Evolutionary conservation across 2,888 invertebrate species (phyloP), one percentile per base, ranked within the genome.

Genomic region (Drosophila infuscata): DNA sequence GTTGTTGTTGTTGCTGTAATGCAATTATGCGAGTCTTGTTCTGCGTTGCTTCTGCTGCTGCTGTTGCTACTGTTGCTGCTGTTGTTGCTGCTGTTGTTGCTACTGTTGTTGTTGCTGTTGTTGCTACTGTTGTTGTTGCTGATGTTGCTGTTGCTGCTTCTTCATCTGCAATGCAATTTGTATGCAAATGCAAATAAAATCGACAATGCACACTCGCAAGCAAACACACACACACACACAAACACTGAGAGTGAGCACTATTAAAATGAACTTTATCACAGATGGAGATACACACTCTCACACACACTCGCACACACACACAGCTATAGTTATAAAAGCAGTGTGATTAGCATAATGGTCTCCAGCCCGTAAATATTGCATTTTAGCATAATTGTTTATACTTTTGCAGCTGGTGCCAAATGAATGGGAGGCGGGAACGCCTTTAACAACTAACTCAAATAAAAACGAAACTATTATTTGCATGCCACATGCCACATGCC

Each of bases 91-190:
- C 57, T 25, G 32, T 64, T 67, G 60, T 1, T 25, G 20, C 1
- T 25, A 1, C 67, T 70, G 74, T 32, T 53, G 60, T n/a, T 51
- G 59, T n/a, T 66, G 58, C 7, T 68, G 67, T 6, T 63, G 60
- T n/a, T 74, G 54, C 35, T 69, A 53, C 82, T 88, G 63, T 12
- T 52, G 43, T 36, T 70, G 65, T 5, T 52, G 60, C 25, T 59
- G 66, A 12, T 70, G 64, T 4, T 68, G 64, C 2, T 64, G 61
- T 15, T 75, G 59, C 51, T 69, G 57, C 88, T 88, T 82, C 88
- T 89, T 83, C 90, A 74, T 78, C 75, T 79, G 66, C 80, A 84
- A 87, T 89, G 91, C 89, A 88, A 88, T 88, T 88, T 88, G 91
- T 89, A 88, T 88, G 88, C 91, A 88, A 78, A 78, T 78, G 81